phyloP scores from a whole-genome alignment of 2,888 invertebrate genomes.

The Limnephilus rhombicus region DNA sequence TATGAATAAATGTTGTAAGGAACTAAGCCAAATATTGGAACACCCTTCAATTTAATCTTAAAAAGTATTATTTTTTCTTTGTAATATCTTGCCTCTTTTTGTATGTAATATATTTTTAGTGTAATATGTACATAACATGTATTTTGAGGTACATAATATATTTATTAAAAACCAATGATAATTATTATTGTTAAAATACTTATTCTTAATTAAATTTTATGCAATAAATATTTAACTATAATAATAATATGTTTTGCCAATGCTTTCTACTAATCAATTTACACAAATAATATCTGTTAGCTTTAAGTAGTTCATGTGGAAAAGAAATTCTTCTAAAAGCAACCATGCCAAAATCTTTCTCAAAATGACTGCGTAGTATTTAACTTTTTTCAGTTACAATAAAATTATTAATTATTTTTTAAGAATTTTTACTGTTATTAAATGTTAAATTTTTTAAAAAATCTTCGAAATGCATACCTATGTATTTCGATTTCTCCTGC shows the following conservation, averaged over 20 bases:
- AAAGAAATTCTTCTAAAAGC: neutral
- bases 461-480: no score
- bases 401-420: neutral
- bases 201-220: neutral
- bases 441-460: no score
- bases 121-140: neutral
- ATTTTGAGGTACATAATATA: neutral
- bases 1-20: conserved; percentile 16
- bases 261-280: neutral
- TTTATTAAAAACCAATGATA: neutral
- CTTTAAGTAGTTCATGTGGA: neutral
- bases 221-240: neutral
- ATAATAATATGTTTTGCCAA: neutral
- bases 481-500: no score
- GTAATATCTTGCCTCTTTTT: neutral
- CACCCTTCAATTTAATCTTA: neutral
- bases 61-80: neutral
- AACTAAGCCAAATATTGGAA: conserved; percentile 10
- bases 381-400: neutral
- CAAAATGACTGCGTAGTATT: neutral
- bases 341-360: neutral
- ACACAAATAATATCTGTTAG: neutral
- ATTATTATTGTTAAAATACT: neutral
- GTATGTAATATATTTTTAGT: conserved; percentile 26
- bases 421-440: no score